These are phyloP conservation scores for Gymnorhina tibicen DNA, from an alignment of 2,113 vertebrate species.

Conservation along the genomic window DNA sequence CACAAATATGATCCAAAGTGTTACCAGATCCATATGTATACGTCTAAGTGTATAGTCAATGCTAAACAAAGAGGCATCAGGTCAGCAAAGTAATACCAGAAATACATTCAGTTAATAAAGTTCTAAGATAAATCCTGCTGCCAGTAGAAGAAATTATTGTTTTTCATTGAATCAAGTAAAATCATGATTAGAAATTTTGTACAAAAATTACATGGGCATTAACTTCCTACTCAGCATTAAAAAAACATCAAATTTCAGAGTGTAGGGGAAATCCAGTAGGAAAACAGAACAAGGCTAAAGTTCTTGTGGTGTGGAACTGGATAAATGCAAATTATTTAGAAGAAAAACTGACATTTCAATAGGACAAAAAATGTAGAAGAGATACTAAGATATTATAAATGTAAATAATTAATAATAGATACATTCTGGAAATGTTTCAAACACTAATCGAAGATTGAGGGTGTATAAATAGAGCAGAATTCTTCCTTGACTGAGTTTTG, in stretches of 20 bases:
- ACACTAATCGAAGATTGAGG: not conserved
- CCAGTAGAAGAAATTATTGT: not conserved
- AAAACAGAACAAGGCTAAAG: not conserved
- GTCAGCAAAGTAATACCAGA: not conserved
- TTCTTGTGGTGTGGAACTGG: not conserved
- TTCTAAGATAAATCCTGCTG: not conserved
- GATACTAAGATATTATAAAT: not conserved
- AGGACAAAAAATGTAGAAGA: not conserved
- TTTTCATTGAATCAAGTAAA: not conserved
- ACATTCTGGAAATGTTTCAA: not conserved
- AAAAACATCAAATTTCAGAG: not conserved
- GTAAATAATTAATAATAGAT: not conserved
- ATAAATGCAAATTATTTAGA: not conserved
- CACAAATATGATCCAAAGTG: not conserved
- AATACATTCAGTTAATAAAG: not conserved
- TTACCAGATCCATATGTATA: not conserved
- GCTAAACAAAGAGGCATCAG: not conserved
- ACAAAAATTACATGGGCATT: not conserved
- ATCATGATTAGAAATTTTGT: not conserved
- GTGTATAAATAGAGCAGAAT: not conserved
- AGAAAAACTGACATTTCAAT: not conserved
- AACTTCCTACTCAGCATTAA: not conserved
- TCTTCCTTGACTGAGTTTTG: not conserved
- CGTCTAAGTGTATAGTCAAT: not conserved
- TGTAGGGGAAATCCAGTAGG: not conserved